These are phyloP conservation scores for Metacarcinus magister DNA, from an alignment of 2,888 invertebrate genomes.

Conservation along the genomic window DNA sequence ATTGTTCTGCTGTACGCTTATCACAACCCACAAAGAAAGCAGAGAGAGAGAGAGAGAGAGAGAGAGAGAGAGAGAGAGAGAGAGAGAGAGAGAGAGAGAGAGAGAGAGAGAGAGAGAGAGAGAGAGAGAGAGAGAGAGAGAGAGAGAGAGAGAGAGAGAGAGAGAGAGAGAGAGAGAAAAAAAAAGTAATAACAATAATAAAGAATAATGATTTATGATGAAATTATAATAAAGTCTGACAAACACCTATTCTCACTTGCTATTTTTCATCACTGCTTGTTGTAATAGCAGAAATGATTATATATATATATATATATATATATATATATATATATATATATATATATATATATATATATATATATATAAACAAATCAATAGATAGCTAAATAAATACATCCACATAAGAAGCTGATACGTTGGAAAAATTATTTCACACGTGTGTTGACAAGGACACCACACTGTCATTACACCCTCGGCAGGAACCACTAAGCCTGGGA, in stretches of 20 bases:
- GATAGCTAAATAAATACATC: background rate
- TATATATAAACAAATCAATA: background rate
- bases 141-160: constrained; percentile 59
- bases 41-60: constrained; percentile 62
- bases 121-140: constrained; percentile 58
- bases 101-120: constrained; percentile 58
- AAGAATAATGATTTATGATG: background rate
- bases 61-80: constrained; percentile 60
- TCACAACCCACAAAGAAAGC: background rate
- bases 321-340: constrained; percentile 26
- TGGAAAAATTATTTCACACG: background rate
- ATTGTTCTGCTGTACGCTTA: constrained; percentile 6
- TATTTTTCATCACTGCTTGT: background rate
- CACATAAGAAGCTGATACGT: background rate
- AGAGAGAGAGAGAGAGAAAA: constrained; percentile 53
- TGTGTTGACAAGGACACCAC: background rate
- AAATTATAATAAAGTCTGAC: background rate
- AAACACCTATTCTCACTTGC: background rate
- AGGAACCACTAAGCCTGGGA: background rate
- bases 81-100: constrained; percentile 60
- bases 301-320: constrained; percentile 55
- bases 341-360: background rate
- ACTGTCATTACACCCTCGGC: background rate
- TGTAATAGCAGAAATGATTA: background rate
- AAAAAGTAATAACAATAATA: background rate